Percentiles rank a stretch among this genome's conserved stretches.
Evolutionary conservation across 1,140 invertebrate genomes (phyloP).

Genomic region (Zaprionus kolodkinae): DNA sequence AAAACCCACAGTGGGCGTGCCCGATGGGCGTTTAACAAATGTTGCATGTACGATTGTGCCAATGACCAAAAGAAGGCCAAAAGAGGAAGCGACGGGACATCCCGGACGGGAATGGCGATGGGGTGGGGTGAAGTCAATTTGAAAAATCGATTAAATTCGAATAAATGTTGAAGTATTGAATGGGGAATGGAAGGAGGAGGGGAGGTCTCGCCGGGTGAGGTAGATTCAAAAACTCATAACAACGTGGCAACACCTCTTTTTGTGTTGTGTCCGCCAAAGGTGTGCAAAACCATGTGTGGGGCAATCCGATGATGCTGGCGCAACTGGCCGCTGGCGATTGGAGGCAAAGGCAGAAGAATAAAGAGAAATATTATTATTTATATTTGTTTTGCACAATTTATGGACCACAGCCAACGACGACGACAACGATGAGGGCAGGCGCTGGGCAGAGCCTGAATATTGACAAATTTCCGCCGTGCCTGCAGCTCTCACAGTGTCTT

Average conservation of each 20-base stretch:
- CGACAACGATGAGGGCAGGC: background rate
- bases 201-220: constrained; percentile 38
- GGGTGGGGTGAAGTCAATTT: constrained; percentile 62
- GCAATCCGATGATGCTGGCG: constrained; percentile 29
- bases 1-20: constrained; percentile 69
- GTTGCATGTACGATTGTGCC: constrained; percentile 60
- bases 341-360: constrained; percentile 20
- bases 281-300: constrained; percentile 78
- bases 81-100: constrained; percentile 17
- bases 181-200: background rate
- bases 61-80: constrained; percentile 41
- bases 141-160: constrained; percentile 82
- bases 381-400: constrained; percentile 79
- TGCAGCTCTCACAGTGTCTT: constrained; percentile 23
- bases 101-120: too few relatives aligned
- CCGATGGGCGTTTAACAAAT: constrained; percentile 71
- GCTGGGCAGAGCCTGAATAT: constrained; percentile 39
- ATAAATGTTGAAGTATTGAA: constrained; percentile 73
- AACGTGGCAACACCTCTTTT: constrained; percentile 79
- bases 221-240: constrained; percentile 82
- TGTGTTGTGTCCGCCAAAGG: constrained; percentile 45
- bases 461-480: constrained; percentile 69
- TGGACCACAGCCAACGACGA: constrained; percentile 44
- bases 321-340: constrained; percentile 58
- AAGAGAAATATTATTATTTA: constrained; percentile 71